Percentiles rank a stretch among this genome's conserved stretches.
phyloP scores from a whole-genome alignment of 2,113 vertebrate species.

The Zosterops pallidus region DNA sequence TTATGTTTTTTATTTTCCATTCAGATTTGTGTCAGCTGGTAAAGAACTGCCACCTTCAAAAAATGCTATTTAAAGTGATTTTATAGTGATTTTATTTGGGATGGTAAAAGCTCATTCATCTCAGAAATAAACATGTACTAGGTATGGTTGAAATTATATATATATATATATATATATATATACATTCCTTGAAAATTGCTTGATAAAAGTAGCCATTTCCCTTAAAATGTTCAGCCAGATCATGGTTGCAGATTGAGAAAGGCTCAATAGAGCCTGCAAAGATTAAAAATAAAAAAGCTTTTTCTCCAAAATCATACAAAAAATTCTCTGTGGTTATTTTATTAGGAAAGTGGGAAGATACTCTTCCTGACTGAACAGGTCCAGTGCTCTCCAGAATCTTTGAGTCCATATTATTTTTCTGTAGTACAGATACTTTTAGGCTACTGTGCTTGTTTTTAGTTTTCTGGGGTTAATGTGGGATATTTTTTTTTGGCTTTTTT shows the following conservation, averaged over 20 bases:
- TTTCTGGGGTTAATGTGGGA: not conserved
- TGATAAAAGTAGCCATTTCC: not conserved
- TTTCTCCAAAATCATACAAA: not conserved
- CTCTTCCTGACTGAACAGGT: not conserved
- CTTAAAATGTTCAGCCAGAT: not conserved
- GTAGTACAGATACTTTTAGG: not conserved
- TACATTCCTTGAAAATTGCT: not conserved
- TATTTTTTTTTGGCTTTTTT: not conserved
- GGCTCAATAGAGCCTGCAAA: not conserved
- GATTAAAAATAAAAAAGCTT: not conserved
- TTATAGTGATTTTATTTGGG: not conserved
- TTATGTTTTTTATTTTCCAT: not conserved
- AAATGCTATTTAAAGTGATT: not conserved
- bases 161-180: not conserved
- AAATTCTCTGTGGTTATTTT: not conserved
- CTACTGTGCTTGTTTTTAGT: not conserved
- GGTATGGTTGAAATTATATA: not conserved
- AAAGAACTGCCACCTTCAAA: not conserved
- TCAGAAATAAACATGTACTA: not conserved
- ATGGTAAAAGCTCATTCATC: not conserved
- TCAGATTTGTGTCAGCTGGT: not conserved
- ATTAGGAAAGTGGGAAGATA: not conserved
- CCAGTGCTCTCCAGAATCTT: not conserved
- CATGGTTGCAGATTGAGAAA: not conserved
- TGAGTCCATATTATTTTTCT: accelerated